Conservation (phyloP, 53 echinoderm and acorn worm genomes). For the Echinarachnius parma region DNA sequence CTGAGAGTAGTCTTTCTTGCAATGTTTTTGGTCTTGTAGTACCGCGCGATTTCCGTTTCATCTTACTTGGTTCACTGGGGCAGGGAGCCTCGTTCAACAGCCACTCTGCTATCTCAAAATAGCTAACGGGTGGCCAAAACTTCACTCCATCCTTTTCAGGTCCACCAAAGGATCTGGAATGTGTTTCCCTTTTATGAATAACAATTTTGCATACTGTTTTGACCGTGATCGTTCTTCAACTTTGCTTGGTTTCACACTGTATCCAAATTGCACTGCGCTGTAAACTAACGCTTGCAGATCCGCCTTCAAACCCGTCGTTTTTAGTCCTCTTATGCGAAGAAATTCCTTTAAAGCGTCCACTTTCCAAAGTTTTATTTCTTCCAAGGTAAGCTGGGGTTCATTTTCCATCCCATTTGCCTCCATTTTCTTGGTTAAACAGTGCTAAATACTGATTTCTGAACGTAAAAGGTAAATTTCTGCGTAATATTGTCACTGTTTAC, state of each 20-base stretch:
- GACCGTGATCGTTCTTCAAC: slow-evolving; percentile 25
- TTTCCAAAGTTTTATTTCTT: slow-evolving; percentile 12
- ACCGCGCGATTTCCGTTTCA: slow-evolving; percentile 14
- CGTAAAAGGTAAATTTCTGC: no score
- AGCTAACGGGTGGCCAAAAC: no score
- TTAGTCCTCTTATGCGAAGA: slow-evolving; percentile 7
- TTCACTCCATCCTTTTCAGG: slow-evolving; percentile 40
- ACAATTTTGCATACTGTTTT: slow-evolving; percentile 24
- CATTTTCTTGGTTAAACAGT: neutral
- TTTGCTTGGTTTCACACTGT: slow-evolving; percentile 22
- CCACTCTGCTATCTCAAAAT: no score
- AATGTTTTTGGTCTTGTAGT: slow-evolving; percentile 14
- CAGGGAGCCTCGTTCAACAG: slow-evolving; percentile 40
- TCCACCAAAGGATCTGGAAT: slow-evolving; percentile 22
- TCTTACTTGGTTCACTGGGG: slow-evolving; percentile 36
- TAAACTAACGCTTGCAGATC: slow-evolving; percentile 29
- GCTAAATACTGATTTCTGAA: neutral
- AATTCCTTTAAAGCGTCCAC: slow-evolving; percentile 8
- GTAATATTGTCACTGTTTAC: no score
- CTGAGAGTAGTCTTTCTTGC: slow-evolving; percentile 33
- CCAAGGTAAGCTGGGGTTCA: neutral
- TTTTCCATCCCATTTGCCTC: slow-evolving; percentile 8
- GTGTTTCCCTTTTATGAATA: slow-evolving; percentile 13
- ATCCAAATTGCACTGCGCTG: slow-evolving; percentile 8
- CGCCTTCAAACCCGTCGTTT: slow-evolving; percentile 14